phyloP scores from a whole-genome alignment of 2,797 vertebrate species.

The Pseudomugil tenellus region DNA sequence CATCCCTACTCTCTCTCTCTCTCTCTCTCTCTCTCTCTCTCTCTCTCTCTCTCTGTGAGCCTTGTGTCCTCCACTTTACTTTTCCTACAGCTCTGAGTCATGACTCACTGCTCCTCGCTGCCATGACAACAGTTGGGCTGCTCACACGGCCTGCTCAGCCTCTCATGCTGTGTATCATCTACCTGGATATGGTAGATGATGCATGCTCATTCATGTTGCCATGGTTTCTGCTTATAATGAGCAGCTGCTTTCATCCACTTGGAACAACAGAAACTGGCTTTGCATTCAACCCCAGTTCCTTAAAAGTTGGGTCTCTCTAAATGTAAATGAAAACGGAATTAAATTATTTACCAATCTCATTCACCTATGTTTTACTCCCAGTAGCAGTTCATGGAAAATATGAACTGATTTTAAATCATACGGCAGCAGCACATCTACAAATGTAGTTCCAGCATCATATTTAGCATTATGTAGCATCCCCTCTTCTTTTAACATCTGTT shows the following conservation, averaged over 20 bases:
- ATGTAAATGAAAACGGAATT: too few species aligned
- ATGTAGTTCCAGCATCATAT: too few species aligned
- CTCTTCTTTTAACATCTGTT: too few species aligned
- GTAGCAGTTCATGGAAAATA: too few species aligned
- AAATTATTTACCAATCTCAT: too few species aligned
- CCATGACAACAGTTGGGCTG: slow-evolving; percentile 74
- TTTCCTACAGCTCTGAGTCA: slow-evolving; percentile 76
- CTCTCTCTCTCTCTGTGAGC: slow-evolving; percentile 32
- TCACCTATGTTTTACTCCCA: too few species aligned
- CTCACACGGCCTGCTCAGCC: slow-evolving; percentile 71
- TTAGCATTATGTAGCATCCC: too few species aligned
- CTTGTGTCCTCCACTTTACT: slow-evolving; percentile 66
- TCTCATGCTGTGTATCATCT: slow-evolving; percentile 54
- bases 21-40: slow-evolving; percentile 14
- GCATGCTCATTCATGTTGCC: slow-evolving; percentile 54
- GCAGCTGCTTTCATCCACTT: slow-evolving; percentile 39
- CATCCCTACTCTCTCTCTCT: slow-evolving; percentile 22
- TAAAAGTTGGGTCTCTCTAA: too few species aligned
- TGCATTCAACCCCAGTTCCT: too few species aligned
- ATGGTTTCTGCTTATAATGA: slow-evolving; percentile 54
- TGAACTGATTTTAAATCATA: too few species aligned
- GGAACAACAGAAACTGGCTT: not conserved
- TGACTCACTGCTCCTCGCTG: slow-evolving; percentile 78
- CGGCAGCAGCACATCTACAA: too few species aligned
- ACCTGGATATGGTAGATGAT: slow-evolving; percentile 45